Percentiles rank a stretch among this genome's conserved stretches.
Evolutionary conservation across 2,797 vertebrate species (phyloP).

Genomic region (Callimico goeldii): DNA sequence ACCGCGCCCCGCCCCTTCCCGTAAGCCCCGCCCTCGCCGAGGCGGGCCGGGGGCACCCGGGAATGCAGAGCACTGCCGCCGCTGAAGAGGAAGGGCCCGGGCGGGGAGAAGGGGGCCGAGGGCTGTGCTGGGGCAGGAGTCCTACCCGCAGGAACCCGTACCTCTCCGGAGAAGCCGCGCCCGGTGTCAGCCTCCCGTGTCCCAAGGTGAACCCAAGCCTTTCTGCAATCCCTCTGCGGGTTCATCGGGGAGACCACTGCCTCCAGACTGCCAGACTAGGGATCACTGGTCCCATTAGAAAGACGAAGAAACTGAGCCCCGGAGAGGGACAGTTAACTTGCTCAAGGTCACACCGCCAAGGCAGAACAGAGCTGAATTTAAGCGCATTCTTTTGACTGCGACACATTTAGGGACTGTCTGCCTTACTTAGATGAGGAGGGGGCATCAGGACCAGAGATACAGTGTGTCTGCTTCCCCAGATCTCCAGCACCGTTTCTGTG

Average conservation of each 20-base stretch:
- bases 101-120: fast-evolving
- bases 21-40: not conserved
- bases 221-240: not conserved
- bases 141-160: not conserved
- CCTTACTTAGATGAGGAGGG: not conserved
- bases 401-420: not conserved
- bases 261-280: not conserved
- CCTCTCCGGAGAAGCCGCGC: not conserved
- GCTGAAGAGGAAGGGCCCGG: not conserved
- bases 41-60: no score
- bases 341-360: not conserved
- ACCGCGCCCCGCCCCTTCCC: not conserved
- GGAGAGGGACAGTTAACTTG: not conserved
- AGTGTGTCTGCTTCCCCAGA: not conserved
- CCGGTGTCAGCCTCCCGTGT: conserved; percentile 32
- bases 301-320: conserved; percentile 47
- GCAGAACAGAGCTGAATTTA: not conserved
- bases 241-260: not conserved
- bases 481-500: not conserved
- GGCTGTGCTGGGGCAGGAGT: not conserved
- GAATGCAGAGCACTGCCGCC: fast-evolving
- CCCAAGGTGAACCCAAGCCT: conserved; percentile 57
- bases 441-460: not conserved
- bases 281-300: not conserved
- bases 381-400: not conserved